Evolutionary conservation across 2,888 invertebrate species (phyloP).

Genomic region (Caenorhabditis sp.): DNA sequence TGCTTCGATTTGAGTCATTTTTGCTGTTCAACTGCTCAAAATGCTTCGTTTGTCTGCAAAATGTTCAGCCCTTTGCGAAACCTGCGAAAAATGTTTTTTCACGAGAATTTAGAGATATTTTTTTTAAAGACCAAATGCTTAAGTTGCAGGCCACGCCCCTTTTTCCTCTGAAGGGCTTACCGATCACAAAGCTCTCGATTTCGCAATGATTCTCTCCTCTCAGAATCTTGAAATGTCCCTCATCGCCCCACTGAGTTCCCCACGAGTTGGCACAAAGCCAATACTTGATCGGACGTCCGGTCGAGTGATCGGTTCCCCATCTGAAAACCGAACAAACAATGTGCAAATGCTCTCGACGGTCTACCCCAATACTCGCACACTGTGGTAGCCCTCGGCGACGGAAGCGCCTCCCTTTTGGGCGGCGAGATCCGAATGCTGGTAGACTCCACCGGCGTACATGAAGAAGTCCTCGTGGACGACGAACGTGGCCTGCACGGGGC

Average conservation of each 20-base stretch:
- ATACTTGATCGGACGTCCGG: constrained; percentile 84
- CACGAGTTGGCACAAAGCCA: constrained; percentile 96
- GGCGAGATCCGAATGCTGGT: constrained; percentile 82
- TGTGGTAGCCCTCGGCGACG: constrained; percentile 84
- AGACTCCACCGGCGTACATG: constrained; percentile 88
- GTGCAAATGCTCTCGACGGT: constrained; percentile 21
- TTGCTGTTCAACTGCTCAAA: too few relatives aligned
- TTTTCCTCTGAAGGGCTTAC: constrained; percentile 20
- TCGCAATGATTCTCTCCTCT: constrained; percentile 90
- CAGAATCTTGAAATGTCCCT: constrained; percentile 90
- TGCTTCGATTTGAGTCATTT: too few relatives aligned
- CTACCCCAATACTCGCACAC: constrained; percentile 89
- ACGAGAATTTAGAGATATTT: too few relatives aligned
- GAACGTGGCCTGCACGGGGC: constrained; percentile 92
- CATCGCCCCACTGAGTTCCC: constrained; percentile 93
- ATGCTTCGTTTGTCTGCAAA: too few relatives aligned
- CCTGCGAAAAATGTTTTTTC: too few relatives aligned
- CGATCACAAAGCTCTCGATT: constrained; percentile 91
- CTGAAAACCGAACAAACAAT: constrained; percentile 59
- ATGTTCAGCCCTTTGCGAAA: too few relatives aligned
- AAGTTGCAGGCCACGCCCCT: too few relatives aligned
- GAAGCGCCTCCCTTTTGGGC: constrained; percentile 64
- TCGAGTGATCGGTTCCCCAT: constrained; percentile 87
- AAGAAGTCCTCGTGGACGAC: constrained; percentile 93
- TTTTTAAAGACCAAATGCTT: too few relatives aligned